Base-by-base conservation (phyloP, 1,140 invertebrate genomes). In the Trichonephila clavata region DNA sequence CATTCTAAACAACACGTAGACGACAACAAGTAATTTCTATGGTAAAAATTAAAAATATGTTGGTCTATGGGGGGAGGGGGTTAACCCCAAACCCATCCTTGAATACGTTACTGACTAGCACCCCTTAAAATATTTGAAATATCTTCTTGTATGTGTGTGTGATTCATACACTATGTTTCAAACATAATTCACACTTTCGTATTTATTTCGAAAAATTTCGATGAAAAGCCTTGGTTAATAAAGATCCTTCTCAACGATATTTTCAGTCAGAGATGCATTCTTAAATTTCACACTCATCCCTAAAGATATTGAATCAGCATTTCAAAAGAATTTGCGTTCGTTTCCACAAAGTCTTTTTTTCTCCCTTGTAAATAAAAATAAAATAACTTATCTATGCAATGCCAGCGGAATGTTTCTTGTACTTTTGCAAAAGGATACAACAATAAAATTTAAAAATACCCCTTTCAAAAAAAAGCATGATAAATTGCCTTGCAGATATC, bases 401-500 rank as follows among this genome's bases (percentile, higher is more conserved):
- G n/a, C 24, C 5, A 13, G 50, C 81, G 4, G 16, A 50, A 50
- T 83, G 39, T 83, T 83, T 24, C 39, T 83, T 83, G 6, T 16
- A 32, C 71, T 63, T 60, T 91, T 77, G 27, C n/a, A 83, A 50
- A 83, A 10, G 27, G 21, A 91, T 77, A 57, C 27, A 39, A 61
- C 27, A 63, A 84, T 39, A 81, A 89, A 39, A 68, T 71, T 71
- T 89, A 68, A 90, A 59, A 71, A 57, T 39, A 71, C 68, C 68
- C 65, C 24, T 18, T 24, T 71, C 18, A 13, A 59, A 63, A 83
- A 90, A 91, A 59, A 84, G 20, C 21, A 84, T 83, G 90, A 91
- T 84, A 84, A 91, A 91, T 91, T 24, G 39, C 60, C 57, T 84
- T 43, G 50, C n/a, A 57, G n/a, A 81, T 77, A 80, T 90, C 71